Evolutionary conservation across 2,888 invertebrate genomes (phyloP), one percentile per base, ranked within the genome.

Genomic region (Thyatira batis): DNA sequence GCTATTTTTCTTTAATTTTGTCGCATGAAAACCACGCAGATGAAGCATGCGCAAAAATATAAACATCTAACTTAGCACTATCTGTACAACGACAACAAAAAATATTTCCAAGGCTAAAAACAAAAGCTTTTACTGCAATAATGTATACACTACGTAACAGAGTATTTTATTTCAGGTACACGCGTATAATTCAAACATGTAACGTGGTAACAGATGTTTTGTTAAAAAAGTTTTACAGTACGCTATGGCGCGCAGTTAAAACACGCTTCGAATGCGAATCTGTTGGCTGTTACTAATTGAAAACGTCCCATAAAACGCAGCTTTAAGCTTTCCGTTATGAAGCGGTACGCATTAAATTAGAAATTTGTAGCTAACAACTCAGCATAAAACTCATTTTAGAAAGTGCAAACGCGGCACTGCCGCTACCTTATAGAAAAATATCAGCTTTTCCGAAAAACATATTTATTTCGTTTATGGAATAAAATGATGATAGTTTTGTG

Each of bases 271-370:
- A 48, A 48, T 17, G 17, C 48, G 10, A 48, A 48, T 27, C 27
- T 27, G 21, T 17, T 27, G 13, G 48, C 48, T 25, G 20, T 17
- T 17, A 20, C 27, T 48, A 48, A 48, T 48, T 48, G 48, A 27
- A 48, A 48, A 48, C 20, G 48, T 48, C 48, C 27, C 48, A 20
- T 48, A 27, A 48, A 27, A 48, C 48, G 20, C 1, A 27, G 28
- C 27, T 27, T 8, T 25, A 44, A 44, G 20, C 3, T 20, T 20
- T 10, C 11, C 20, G 27, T 48, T 48, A 27, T 48, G 13, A 48
- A 25, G 2, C n/a, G 9, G 27, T 25, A 21, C 4, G 28, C 17
- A 27, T 23, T 28, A 28, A 28, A 28, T 17, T 20, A 20, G 10
- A 48, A 48, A 28, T 20, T 20, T 48, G n/a, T 17, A n/a, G n/a